phyloP scores from a whole-genome alignment of 2,113 vertebrate genomes.

The Cygnus buccinator region DNA sequence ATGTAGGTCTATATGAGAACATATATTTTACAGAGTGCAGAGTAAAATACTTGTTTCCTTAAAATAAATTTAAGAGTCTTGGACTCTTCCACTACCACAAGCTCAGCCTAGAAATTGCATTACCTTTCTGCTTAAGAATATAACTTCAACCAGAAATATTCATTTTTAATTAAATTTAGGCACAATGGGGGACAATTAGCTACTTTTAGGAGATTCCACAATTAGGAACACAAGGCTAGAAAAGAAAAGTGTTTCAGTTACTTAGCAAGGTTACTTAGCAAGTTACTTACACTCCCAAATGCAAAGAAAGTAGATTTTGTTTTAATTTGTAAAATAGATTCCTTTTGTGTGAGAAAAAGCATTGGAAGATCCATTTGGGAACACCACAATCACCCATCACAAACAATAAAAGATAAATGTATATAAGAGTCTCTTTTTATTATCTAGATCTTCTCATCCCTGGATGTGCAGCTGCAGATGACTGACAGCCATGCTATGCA shows the following conservation, averaged over 20 bases:
- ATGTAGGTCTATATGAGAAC: background rate
- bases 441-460: background rate
- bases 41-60: background rate
- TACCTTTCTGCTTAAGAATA: background rate
- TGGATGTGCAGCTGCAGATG: background rate
- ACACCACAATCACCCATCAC: accelerated
- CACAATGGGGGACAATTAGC: background rate
- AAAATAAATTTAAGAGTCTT: background rate
- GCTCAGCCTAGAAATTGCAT: background rate
- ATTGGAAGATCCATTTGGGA: background rate
- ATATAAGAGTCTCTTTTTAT: background rate
- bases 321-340: background rate
- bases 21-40: background rate
- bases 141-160: constrained; percentile 53
- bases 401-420: background rate
- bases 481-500: background rate
- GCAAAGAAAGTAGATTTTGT: background rate
- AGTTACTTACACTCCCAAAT: background rate
- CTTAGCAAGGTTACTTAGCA: background rate
- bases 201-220: constrained; percentile 16
- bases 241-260: background rate
- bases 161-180: constrained; percentile 38
- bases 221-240: background rate
- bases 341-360: background rate
- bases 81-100: background rate